phyloP scores from a whole-genome alignment of 2,797 vertebrate species.

The Anolis apletophallus region DNA sequence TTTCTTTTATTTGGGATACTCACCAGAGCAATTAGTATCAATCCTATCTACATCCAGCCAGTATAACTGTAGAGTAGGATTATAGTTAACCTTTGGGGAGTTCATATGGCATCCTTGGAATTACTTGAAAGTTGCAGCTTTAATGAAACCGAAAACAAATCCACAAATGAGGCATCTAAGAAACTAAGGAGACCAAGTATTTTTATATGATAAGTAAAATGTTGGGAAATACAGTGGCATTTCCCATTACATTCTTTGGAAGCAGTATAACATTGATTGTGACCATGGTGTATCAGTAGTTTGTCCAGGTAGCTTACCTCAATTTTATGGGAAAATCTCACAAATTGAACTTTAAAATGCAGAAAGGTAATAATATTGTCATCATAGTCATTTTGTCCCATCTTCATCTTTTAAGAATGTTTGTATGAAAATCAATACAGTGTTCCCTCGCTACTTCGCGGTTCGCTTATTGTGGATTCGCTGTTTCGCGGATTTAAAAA shows the following conservation, averaged over 20 bases:
- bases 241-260: neutral
- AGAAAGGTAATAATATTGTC: neutral
- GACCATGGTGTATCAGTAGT: neutral
- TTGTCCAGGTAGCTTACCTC: neutral
- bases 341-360: neutral
- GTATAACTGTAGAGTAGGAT: neutral
- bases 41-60: neutral
- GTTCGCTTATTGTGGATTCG: too few relatives aligned
- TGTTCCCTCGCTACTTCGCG: too few relatives aligned
- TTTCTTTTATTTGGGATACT: too few relatives aligned
- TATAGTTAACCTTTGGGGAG: neutral
- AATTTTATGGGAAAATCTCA: neutral
- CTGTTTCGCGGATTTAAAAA: too few relatives aligned
- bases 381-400: neutral
- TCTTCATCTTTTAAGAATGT: neutral
- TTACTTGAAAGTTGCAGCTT: neutral
- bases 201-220: neutral
- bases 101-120: neutral
- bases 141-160: neutral
- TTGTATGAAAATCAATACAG: neutral
- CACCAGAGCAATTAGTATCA: too few relatives aligned
- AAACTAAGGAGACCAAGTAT: neutral
- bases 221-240: neutral
- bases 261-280: neutral
- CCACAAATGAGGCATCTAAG: neutral